Base-by-base conservation (phyloP, 1,140 invertebrate genomes). In the Nephila pilipes region DNA sequence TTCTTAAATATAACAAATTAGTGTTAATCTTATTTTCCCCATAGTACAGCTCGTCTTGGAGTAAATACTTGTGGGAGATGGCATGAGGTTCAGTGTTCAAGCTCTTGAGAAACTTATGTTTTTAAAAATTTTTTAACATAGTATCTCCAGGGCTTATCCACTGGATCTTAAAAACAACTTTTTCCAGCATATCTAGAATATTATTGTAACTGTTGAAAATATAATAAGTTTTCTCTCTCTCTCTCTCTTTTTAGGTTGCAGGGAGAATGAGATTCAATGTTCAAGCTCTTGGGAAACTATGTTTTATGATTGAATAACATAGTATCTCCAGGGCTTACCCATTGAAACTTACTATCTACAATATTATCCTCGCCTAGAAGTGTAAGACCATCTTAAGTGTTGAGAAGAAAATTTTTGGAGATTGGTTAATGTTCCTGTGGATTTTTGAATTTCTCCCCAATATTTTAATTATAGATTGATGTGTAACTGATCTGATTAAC, bases 241-340 rank as follows among this genome's bases (percentile, higher is more conserved):
- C 46, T 75, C 20, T 75, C 36, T 32, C 29, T 32, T 75, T 75
- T 32, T 36, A 75, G 69, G 69, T 6, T 32, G 16, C 1, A 18
- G 18, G 12, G 25, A 8, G 63, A 29, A 65, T 90, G 60, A 58
- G 85, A 20, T 90, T 90, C n/a, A 93, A 83, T 90, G 90, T 16
- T 85, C 90, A 92, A 92, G 90, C 90, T 92, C 90, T 92, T 36
- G 81, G 83, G 90, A 92, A 92, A 92, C 90, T 92, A 92, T 92
- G 90, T 92, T 92, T 60, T 85, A 29, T 57, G n/a, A 63, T 1
- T 29, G 46, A 29, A 18, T 22, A 92, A 92, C 90, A 92, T 92
- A 81, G 90, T 85, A 57, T 92, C 83, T 85, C 63, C 22, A 92
- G 90, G 90, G 81, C 83, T 92, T 85, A 92, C 60, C 38, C 90